These are phyloP conservation scores for Autographa gamma DNA, from an alignment of 2,888 invertebrate species.

Conservation along the genomic window DNA sequence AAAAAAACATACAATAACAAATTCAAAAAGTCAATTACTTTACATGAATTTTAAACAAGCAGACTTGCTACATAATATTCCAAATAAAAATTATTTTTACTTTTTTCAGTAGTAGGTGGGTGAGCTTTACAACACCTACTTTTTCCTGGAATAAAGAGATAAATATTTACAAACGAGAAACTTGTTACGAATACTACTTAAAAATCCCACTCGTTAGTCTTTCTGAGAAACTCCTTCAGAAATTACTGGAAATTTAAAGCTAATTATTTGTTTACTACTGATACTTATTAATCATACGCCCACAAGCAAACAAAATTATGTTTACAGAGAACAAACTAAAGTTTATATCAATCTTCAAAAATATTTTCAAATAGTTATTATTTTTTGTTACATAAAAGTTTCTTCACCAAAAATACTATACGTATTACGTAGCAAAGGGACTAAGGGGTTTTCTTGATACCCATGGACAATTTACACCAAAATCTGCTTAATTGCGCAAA, in stretches of 20 bases:
- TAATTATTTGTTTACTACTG: neutral
- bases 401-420: too few species aligned
- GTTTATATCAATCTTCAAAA: neutral
- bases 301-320: neutral
- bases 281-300: neutral
- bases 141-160: neutral
- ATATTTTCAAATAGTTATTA: neutral
- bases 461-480: too few species aligned
- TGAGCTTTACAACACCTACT: neutral
- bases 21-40: too few species aligned
- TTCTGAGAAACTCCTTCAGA: neutral
- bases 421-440: too few species aligned
- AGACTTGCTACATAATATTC: neutral
- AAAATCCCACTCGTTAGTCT: neutral
- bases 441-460: too few species aligned
- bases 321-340: too few species aligned
- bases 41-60: too few species aligned
- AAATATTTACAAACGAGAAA: neutral
- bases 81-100: too few species aligned
- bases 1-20: too few species aligned
- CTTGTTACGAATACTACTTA: neutral
- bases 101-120: neutral
- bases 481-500: too few species aligned
- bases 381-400: too few species aligned
- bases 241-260: neutral